A percentile compares a stretch with the other conserved stretches of the same genome.
Conservation (phyloP, 2,888 invertebrate genomes). For the Stenoptilia bipunctidactyla region DNA sequence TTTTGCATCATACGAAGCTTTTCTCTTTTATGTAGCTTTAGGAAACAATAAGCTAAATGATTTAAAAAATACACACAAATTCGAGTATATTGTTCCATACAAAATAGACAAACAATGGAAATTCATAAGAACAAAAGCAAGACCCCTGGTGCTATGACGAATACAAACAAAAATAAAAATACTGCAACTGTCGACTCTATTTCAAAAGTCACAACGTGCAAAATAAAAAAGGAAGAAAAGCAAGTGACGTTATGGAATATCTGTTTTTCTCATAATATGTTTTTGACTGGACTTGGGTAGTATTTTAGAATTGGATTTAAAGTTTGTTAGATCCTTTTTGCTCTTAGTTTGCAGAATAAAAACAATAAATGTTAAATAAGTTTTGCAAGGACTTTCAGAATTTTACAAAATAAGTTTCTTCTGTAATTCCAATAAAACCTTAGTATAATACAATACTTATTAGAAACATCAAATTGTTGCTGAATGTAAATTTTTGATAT, state of each 20-base stretch:
- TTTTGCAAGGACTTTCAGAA: not conserved
- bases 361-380: not conserved
- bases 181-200: constrained; percentile 8
- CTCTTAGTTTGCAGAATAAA: not conserved
- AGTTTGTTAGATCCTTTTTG: not conserved
- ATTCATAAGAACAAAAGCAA: constrained; percentile 40
- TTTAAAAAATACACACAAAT: constrained; percentile 34
- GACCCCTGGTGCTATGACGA: constrained; percentile 33
- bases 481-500: too few species aligned
- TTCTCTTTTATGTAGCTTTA: too few species aligned
- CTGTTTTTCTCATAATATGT: constrained; percentile 4
- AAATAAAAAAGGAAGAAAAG: constrained; percentile 15
- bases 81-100: constrained; percentile 9
- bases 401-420: too few species aligned
- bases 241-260: constrained; percentile 27
- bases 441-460: too few species aligned
- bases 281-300: constrained; percentile 5
- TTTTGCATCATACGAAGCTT: too few species aligned
- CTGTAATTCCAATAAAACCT: too few species aligned
- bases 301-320: constrained; percentile 7
- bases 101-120: constrained; percentile 35
- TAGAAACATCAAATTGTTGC: too few species aligned
- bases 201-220: constrained; percentile 11
- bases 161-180: constrained; percentile 24
- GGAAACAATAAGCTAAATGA: constrained; percentile 27